Percentiles rank a stretch among this genome's conserved stretches.
Conservation (phyloP, 2,797 vertebrate genomes). For the Kryptolebias ocellatus region DNA sequence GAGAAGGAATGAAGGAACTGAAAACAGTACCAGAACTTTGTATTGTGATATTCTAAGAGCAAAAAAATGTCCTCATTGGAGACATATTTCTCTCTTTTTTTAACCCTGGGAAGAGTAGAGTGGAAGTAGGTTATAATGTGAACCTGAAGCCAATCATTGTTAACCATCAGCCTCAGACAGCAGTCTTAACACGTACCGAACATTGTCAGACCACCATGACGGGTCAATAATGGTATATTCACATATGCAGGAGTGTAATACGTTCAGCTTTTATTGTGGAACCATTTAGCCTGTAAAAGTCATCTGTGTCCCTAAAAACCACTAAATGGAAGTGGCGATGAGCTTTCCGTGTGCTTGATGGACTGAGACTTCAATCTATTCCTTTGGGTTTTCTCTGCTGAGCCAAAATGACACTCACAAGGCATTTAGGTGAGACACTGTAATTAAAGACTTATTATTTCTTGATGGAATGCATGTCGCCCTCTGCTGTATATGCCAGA, state of each 20-base stretch:
- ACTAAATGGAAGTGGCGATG: slow-evolving; percentile 55
- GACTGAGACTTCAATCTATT: slow-evolving; percentile 54
- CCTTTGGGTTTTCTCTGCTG: slow-evolving; percentile 21
- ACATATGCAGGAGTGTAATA: slow-evolving; percentile 47
- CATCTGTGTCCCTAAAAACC: slow-evolving; percentile 70
- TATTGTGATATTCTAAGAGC: background rate
- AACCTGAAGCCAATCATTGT: slow-evolving; percentile 29
- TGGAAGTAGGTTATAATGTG: slow-evolving; percentile 10
- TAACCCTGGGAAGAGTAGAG: background rate
- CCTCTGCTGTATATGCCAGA: no score
- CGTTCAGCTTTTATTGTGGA: slow-evolving; percentile 47
- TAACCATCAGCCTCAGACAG: slow-evolving; percentile 24
- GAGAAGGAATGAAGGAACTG: background rate
- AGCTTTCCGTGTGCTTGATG: slow-evolving; percentile 69
- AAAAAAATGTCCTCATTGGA: background rate
- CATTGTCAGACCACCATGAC: slow-evolving; percentile 58
- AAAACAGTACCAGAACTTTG: no score
- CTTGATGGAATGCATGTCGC: no score
- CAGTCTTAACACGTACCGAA: slow-evolving; percentile 45
- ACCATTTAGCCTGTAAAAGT: slow-evolving; percentile 70
- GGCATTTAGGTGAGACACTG: slow-evolving; percentile 35
- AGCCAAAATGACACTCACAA: slow-evolving; percentile 31
- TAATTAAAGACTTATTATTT: no score
- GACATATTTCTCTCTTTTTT: background rate
- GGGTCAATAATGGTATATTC: slow-evolving; percentile 45